Evolutionary conservation across 2,113 vertebrate genomes (phyloP).

Genomic region (Sylvilagus bachmani): DNA sequence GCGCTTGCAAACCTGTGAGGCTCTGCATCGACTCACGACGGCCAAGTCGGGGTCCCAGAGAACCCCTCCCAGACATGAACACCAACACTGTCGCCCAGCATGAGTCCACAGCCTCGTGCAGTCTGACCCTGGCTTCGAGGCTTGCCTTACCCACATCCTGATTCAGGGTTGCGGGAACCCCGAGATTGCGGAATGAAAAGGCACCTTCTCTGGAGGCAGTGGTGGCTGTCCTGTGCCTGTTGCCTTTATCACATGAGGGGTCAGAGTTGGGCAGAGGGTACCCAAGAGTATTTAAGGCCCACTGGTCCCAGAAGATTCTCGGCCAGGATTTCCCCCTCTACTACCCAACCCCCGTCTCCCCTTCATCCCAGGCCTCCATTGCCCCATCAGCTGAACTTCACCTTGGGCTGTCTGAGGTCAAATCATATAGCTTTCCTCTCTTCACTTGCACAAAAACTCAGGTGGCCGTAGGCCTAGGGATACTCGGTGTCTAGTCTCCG

Average conservation of each 20-base stretch:
- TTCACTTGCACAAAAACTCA: background rate
- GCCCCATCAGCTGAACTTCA: constrained; percentile 28
- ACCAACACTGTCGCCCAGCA: background rate
- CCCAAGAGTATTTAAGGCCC: background rate
- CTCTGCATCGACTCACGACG: background rate
- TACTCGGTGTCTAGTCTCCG: background rate
- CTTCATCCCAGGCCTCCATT: background rate
- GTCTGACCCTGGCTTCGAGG: background rate
- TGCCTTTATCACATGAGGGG: background rate
- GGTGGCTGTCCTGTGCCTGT: background rate
- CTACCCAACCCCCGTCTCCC: background rate
- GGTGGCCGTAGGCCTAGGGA: background rate
- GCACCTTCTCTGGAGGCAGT: background rate
- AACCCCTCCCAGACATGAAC: background rate
- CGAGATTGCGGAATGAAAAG: background rate
- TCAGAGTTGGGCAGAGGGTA: background rate
- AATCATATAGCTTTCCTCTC: background rate
- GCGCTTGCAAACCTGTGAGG: background rate
- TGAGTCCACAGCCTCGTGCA: background rate
- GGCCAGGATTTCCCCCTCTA: background rate
- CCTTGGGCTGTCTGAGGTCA: constrained; percentile 32
- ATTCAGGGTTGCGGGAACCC: background rate
- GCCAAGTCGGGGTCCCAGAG: background rate
- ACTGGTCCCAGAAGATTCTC: background rate
- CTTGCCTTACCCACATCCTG: background rate